These are phyloP conservation scores for Gopherus flavomarginatus DNA, from an alignment of 2,113 vertebrate species.

Conservation along the genomic window DNA sequence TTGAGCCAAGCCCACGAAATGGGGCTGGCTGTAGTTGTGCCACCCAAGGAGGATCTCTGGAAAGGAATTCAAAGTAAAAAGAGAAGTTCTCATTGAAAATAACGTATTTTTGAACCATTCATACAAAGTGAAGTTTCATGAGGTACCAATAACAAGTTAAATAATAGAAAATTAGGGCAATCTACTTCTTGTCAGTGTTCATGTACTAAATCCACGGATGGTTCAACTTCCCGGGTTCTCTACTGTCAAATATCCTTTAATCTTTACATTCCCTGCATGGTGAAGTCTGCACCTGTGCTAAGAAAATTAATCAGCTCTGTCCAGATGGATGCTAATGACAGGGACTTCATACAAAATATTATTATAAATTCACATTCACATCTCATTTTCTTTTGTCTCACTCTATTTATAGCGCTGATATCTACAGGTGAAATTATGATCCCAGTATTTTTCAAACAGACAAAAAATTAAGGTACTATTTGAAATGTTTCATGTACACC, in stretches of 20 bases:
- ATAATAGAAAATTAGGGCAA: constrained; percentile 3
- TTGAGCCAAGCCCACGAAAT: not conserved
- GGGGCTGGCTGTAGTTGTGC: not conserved
- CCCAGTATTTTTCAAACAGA: constrained; percentile 48
- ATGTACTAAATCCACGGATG: not conserved
- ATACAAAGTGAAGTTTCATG: not conserved
- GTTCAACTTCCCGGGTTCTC: constrained; percentile 36
- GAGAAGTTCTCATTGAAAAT: not conserved
- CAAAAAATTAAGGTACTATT: constrained; percentile 32
- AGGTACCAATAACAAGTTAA: not conserved
- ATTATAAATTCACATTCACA: constrained; percentile 62
- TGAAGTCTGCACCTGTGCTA: constrained; percentile 42
- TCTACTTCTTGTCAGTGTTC: constrained; percentile 10
- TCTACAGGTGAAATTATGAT: constrained; percentile 50
- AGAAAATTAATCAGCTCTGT: constrained; percentile 68
- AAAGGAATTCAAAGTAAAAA: not conserved
- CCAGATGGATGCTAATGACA: constrained; percentile 75
- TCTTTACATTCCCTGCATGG: constrained; percentile 57
- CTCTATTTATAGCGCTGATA: constrained; percentile 69
- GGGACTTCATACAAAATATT: constrained; percentile 59
- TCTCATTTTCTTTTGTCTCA: constrained; percentile 66
- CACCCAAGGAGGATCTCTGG: not conserved
- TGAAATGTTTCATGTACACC: constrained; percentile 41
- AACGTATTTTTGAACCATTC: not conserved
- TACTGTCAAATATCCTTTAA: constrained; percentile 59